Evolutionary conservation across 2,113 vertebrate genomes (phyloP).

Genomic region (Silurus meridionalis): DNA sequence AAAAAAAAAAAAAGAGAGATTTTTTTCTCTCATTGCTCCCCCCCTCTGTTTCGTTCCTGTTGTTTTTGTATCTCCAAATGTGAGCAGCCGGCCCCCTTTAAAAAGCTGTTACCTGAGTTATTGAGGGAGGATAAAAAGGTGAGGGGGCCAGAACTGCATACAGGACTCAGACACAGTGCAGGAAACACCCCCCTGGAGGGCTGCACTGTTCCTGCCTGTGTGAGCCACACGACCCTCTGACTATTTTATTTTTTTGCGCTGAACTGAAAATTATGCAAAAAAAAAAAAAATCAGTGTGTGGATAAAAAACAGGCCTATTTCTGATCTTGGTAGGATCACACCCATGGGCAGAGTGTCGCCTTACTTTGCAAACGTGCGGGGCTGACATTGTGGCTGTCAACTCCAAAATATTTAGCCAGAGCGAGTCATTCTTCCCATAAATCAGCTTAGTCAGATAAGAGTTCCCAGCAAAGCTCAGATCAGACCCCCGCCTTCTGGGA

Average conservation of each 20-base stretch:
- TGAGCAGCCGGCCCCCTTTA: conserved; percentile 41
- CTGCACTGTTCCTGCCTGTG: conserved; percentile 68
- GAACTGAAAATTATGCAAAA: conserved; percentile 63
- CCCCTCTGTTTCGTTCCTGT: conserved; percentile 51
- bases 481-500: background rate
- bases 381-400: conserved; percentile 8
- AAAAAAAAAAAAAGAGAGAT: conserved; percentile 50
- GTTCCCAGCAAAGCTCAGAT: conserved; percentile 36
- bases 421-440: conserved; percentile 15
- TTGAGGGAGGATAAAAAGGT: conserved; percentile 55
- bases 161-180: conserved; percentile 29
- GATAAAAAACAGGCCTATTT: conserved; percentile 69
- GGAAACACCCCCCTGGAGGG: conserved; percentile 54
- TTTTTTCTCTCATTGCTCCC: conserved; percentile 41
- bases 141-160: background rate
- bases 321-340: conserved; percentile 61
- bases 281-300: conserved; percentile 55
- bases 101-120: conserved; percentile 72
- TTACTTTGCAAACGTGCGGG: conserved; percentile 52
- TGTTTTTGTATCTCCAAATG: conserved; percentile 63
- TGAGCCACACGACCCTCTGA: conserved; percentile 53
- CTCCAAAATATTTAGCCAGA: conserved; percentile 30
- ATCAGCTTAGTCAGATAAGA: conserved; percentile 12
- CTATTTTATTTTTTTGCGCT: background rate
- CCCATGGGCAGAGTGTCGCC: conserved; percentile 39